A percentile compares a stretch with the other conserved stretches of the same genome.
These are phyloP conservation scores for Amphipoea lucens DNA, from an alignment of 2,888 invertebrate species.

Conservation along the genomic window DNA sequence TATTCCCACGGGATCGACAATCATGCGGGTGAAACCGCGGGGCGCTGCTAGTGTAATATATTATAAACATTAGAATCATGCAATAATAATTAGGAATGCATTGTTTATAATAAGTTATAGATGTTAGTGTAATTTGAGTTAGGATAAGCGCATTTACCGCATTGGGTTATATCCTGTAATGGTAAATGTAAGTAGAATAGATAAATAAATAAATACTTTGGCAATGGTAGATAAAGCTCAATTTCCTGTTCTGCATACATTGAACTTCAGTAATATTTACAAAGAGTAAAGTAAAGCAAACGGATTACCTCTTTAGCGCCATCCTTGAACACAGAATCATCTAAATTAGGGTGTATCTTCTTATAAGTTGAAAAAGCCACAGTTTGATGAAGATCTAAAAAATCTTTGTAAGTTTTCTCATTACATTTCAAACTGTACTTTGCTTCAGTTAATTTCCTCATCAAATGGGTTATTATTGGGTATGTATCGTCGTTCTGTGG, in stretches of 20 bases:
- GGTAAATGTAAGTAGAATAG: too few species aligned
- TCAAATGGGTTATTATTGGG: slow-evolving; percentile 75
- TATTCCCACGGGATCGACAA: too few species aligned
- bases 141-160: too few species aligned
- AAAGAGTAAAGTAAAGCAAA: slow-evolving; percentile 18
- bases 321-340: slow-evolving; percentile 71
- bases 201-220: neutral
- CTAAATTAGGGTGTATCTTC: slow-evolving; percentile 71
- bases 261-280: neutral
- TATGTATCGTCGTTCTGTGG: slow-evolving; percentile 64
- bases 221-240: neutral
- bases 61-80: neutral
- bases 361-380: slow-evolving; percentile 75
- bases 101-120: too few species aligned
- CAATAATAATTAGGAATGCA: too few species aligned
- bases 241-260: neutral
- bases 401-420: slow-evolving; percentile 74
- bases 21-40: too few species aligned
- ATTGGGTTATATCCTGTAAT: too few species aligned
- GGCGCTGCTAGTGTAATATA: neutral
- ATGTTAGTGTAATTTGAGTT: too few species aligned
- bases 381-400: slow-evolving; percentile 75
- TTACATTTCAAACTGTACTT: slow-evolving; percentile 77
- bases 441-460: slow-evolving; percentile 80
- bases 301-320: slow-evolving; percentile 69